Base-by-base conservation (phyloP, 2,797 vertebrate species). In the Gallinago nigripennis region DNA sequence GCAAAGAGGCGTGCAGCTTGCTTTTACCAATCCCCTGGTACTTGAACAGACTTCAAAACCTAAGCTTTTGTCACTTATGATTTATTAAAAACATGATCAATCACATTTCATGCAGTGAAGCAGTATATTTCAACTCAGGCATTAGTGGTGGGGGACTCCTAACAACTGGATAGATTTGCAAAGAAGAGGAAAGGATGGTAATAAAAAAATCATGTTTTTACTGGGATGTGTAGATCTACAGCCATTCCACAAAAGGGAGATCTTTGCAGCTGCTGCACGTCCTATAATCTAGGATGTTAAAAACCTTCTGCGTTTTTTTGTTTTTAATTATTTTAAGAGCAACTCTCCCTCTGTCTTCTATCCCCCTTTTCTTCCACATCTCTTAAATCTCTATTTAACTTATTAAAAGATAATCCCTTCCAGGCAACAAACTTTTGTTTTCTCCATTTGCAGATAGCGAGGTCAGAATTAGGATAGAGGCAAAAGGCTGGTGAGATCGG, bases 381-480 rank as follows among this genome's bases (percentile, higher is more conserved):
- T 33, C 72, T 80, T 53, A 85, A 83, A 94, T 65, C 50, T 76
- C 69, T 54, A 2, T 90, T 95, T 95, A 86, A 90, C 3, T 85
- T 73, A 70, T 8, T 86, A 57, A 90, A 94, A 65, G 80, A 82
- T 46, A 95, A 92, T 86, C 68, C 64, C 57, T 95, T 58, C 64
- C 53, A 68, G 75, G 68, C 57, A 94, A 81, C 45, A 88, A 92
- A 94, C 83, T 93, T 95, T 56, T 95, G 80, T 94, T 90, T 92
- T 87, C 48, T 82, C 16, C n/a, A 11, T 90, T 95, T 88, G 63
- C 27, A 76, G 77, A 83, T 72, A 82, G 78, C 9, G 79, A 91
- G 56, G 83, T 91, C 71, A 72, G 66, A 65, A 83, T 92, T 78
- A 72, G 27, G n/a, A 82, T 7, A 78, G 68, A 90, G 31, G 66